A percentile compares a stretch with the other conserved stretches of the same genome.
Conservation (phyloP, 2,797 vertebrate genomes). For the Brachymystax lenok region DNA sequence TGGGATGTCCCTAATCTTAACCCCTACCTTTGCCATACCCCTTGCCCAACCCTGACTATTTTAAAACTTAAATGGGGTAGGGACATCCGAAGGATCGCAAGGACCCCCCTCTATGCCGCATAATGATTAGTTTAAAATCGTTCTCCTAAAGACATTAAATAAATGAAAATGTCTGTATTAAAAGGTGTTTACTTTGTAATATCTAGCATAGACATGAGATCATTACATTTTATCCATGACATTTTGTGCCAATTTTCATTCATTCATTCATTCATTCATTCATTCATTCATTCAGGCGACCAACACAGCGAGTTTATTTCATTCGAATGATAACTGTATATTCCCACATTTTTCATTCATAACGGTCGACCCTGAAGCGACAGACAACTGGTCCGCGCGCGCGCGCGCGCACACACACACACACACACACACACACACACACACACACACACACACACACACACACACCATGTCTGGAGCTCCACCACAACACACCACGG, state of each 20-base stretch:
- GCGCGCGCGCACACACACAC: too few relatives aligned
- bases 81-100: too few relatives aligned
- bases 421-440: too few relatives aligned
- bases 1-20: too few relatives aligned
- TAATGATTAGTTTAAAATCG: not conserved
- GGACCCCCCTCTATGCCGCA: not conserved
- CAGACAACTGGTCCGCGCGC: too few relatives aligned
- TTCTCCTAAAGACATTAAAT: not conserved
- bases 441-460: too few relatives aligned
- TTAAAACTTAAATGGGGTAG: too few relatives aligned
- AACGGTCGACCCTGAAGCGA: not conserved
- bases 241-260: not conserved
- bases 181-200: too few relatives aligned
- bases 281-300: not conserved
- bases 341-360: not conserved
- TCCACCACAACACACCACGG: too few relatives aligned
- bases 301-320: not conserved
- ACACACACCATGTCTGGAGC: too few relatives aligned
- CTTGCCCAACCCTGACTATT: too few relatives aligned
- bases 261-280: not conserved
- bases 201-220: not conserved
- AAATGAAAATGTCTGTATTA: not conserved
- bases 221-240: not conserved
- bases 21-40: too few relatives aligned
- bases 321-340: not conserved